Base-by-base conservation (phyloP, 2,113 vertebrate genomes). In the Plecturocebus donacophilus region DNA sequence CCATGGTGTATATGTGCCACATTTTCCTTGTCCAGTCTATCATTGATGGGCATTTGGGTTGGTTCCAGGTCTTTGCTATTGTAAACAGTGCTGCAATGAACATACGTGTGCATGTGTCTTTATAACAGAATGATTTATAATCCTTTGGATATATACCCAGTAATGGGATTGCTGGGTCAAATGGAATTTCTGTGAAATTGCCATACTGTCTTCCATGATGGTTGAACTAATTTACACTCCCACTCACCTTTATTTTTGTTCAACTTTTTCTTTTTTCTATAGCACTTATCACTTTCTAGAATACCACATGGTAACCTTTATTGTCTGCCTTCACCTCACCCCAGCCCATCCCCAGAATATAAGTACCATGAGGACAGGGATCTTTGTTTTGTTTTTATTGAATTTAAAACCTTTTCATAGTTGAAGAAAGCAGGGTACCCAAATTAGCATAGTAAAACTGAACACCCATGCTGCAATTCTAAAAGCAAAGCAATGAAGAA, bases 401-500 rank as follows among this genome's bases (percentile, higher is more conserved):
- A 71, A 42, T 79, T 68, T 66, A 88, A 75, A 52, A 52, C 42
- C 20, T 90, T 75, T 47, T 38, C 23, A 77, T 85, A 91, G 64
- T 93, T 90, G 21, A 75, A 61, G 42, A 80, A 82, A 79, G 7
- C 23, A 68, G 9, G 73, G 71, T 64, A 87, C 49, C 19, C 92
- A 70, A 68, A 87, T 92, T 87, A 96, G 66, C n/a, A 25, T 47
- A 77, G 27, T 66, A 90, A 90, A 90, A 80, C 42, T 32, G 38
- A 58, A 86, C 27, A 94, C 71, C 25, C 85, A 61, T 0, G 0
- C 76, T 94, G 40, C 5, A 76, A 76, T 90, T 98, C 27, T 89
- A 45, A 91, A 93, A 73, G 58, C 76, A 91, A 86, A 91, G 58
- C 52, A 88, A 96, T 91, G 86, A 23, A 94, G 30, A 93, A 96